A percentile compares a stretch with the other conserved stretches of the same genome.
phyloP scores from a whole-genome alignment of 2,888 invertebrate genomes.

The Drosophila neoperkinsi region DNA sequence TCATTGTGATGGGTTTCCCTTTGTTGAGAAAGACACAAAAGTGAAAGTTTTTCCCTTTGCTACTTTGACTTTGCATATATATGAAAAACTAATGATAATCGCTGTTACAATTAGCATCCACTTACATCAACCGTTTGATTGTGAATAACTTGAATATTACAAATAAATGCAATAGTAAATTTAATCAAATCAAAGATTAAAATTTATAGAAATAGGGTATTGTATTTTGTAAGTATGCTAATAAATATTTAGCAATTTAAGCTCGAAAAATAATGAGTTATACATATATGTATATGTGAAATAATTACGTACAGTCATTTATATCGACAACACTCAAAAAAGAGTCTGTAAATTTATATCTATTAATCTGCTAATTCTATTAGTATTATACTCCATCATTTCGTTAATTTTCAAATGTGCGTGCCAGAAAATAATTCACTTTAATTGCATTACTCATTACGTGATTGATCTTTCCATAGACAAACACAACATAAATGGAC shows the following conservation, averaged over 20 bases:
- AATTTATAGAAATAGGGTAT: neutral
- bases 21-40: conserved; percentile 5
- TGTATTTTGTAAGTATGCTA: neutral
- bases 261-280: no score
- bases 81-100: neutral
- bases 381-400: neutral
- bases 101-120: neutral
- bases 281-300: neutral
- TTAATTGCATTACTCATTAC: neutral
- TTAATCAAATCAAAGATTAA: neutral
- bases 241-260: no score
- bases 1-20: conserved; percentile 7
- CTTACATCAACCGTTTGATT: neutral
- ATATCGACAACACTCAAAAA: neutral
- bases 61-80: neutral
- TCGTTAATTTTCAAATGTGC: neutral
- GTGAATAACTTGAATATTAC: neutral
- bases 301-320: neutral
- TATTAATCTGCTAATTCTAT: neutral
- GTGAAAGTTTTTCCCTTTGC: conserved; percentile 2
- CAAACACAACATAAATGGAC: neutral
- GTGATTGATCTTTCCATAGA: neutral
- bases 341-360: neutral
- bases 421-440: neutral
- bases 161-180: neutral